These are phyloP conservation scores for Oscheius sp. DNA, from an alignment of 2,888 invertebrate species.

Conservation along the genomic window DNA sequence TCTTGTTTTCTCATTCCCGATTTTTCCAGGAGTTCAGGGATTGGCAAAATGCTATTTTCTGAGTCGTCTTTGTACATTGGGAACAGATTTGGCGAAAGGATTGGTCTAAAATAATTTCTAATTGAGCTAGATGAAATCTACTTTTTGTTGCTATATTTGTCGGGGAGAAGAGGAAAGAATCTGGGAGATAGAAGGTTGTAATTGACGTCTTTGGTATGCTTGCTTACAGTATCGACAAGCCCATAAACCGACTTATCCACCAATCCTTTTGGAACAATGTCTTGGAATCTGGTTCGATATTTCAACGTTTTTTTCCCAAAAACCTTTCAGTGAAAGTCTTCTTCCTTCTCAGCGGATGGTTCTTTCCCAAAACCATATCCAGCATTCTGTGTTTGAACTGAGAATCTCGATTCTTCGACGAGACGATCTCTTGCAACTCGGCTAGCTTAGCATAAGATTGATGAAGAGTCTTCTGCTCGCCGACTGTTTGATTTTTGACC, in stretches of 20 bases:
- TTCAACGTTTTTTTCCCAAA: too few relatives aligned
- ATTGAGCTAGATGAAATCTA: neutral
- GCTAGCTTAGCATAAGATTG: conserved; percentile 20
- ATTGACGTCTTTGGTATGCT: conserved; percentile 50
- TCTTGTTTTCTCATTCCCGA: conserved; percentile 46
- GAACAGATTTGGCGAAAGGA: conserved; percentile 57
- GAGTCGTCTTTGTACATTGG: conserved; percentile 56
- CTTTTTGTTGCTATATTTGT: conserved; percentile 36
- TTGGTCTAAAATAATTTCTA: conserved; percentile 34
- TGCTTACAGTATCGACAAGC: conserved; percentile 49
- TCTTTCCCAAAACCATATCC: conserved; percentile 57
- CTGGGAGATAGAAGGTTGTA: conserved; percentile 55
- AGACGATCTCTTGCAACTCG: conserved; percentile 42
- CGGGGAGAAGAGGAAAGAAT: conserved; percentile 54
- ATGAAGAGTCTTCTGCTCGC: conserved; percentile 7
- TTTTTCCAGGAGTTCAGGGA: conserved; percentile 52
- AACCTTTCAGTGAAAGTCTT: conserved; percentile 35
- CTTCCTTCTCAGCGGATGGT: conserved; percentile 43
- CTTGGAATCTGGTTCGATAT: conserved; percentile 35
- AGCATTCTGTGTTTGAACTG: conserved; percentile 52
- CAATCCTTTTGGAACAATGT: conserved; percentile 41
- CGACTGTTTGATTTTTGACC: conserved; percentile 24
- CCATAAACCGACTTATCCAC: conserved; percentile 45
- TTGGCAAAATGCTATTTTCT: conserved; percentile 44
- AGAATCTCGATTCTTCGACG: conserved; percentile 34